Evolutionary conservation across 2,797 vertebrate species (phyloP).

Genomic region (Enteromius treurensis): DNA sequence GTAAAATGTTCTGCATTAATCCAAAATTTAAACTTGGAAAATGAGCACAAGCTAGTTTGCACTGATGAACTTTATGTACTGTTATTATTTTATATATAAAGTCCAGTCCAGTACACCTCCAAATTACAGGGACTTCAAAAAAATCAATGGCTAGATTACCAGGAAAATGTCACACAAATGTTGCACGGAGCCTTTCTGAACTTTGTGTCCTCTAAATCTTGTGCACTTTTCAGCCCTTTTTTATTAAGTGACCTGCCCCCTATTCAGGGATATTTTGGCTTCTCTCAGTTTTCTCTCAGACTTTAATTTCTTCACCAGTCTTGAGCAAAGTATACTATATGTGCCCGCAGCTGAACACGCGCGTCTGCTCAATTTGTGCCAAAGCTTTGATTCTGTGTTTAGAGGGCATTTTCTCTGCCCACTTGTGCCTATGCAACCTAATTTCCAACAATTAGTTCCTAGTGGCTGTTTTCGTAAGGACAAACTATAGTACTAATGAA

Average conservation of each 20-base stretch:
- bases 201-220: conserved; percentile 6
- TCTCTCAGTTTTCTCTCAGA: conserved; percentile 3
- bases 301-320: conserved; percentile 22
- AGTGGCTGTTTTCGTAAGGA: conserved; percentile 1
- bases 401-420: conserved; percentile 20
- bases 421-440: conserved; percentile 2
- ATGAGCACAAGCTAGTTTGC: not conserved
- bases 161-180: conserved; percentile 38
- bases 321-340: not conserved
- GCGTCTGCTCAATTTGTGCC: not conserved
- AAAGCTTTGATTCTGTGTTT: conserved; percentile 25
- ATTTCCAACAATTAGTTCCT: conserved; percentile 28
- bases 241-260: conserved; percentile 28
- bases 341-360: not conserved
- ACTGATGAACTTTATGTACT: not conserved
- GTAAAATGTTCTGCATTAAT: not conserved
- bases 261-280: not conserved
- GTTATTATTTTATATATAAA: not conserved
- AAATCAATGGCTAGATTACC: conserved; percentile 31
- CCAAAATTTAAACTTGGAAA: not conserved
- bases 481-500: conserved; percentile 5
- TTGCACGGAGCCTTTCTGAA: conserved; percentile 21
- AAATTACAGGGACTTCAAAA: not conserved
- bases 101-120: not conserved
- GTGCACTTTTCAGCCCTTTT: conserved; percentile 27